phyloP scores from a whole-genome alignment of 2,888 invertebrate species.

The Drosophila atripex region DNA sequence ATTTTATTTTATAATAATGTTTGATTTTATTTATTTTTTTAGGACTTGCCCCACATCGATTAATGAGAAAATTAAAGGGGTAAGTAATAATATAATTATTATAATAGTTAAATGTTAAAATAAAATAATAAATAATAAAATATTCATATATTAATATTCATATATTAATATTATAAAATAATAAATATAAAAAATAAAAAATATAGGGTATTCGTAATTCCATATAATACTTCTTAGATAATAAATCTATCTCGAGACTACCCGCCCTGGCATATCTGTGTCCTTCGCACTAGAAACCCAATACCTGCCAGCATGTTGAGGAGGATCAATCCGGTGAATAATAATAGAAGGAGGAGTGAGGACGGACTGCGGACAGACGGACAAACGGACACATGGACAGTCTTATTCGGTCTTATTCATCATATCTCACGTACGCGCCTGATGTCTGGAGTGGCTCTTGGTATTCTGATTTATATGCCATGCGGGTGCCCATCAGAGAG shows the following conservation, averaged over 20 bases:
- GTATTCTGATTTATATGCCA: conserved; percentile 50
- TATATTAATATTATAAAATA: no score
- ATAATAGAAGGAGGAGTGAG: conserved; percentile 1
- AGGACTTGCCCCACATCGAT: background rate
- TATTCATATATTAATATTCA: no score
- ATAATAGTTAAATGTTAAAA: background rate
- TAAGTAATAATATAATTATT: conserved; percentile 1
- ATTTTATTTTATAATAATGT: background rate
- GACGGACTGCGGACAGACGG: conserved; percentile 4
- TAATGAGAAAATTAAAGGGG: conserved; percentile 1
- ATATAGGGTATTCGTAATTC: background rate
- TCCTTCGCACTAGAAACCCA: conserved; percentile 66
- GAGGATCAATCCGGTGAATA: conserved; percentile 15
- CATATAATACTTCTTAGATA: conserved; percentile 15
- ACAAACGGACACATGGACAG: background rate
- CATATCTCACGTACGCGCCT: conserved; percentile 57
- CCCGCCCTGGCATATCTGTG: conserved; percentile 17
- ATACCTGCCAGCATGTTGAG: conserved; percentile 49
- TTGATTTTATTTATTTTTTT: background rate
- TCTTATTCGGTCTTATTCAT: conserved; percentile 31
- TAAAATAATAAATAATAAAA: background rate
- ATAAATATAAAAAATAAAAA: no score
- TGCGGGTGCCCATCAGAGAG: conserved; percentile 42
- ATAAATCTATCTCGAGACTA: conserved; percentile 49
- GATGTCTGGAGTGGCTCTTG: conserved; percentile 37